These are phyloP conservation scores for Pheosia tremula DNA, from an alignment of 2,888 invertebrate genomes.

Conservation along the genomic window DNA sequence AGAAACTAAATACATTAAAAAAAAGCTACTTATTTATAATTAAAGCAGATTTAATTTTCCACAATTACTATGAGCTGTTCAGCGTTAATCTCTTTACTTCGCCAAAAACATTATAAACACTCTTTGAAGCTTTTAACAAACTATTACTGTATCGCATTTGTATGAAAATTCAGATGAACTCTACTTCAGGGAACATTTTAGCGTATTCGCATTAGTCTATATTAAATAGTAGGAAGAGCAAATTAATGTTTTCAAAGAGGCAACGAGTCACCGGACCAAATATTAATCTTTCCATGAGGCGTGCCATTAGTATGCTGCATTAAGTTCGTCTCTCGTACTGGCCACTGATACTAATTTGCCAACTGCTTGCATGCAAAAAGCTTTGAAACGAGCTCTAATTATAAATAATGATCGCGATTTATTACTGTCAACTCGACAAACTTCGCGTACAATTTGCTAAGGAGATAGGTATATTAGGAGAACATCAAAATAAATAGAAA, in stretches of 20 bases:
- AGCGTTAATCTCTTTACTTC: slow-evolving; percentile 16
- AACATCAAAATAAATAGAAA: not conserved
- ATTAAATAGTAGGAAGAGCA: slow-evolving; percentile 55
- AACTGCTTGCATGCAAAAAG: slow-evolving; percentile 39
- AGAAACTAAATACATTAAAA: too few species aligned
- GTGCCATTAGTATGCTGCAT: slow-evolving; percentile 51
- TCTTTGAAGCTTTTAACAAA: not conserved
- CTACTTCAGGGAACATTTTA: slow-evolving; percentile 35
- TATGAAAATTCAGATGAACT: slow-evolving; percentile 4
- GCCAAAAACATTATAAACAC: not conserved
- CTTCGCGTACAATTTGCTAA: slow-evolving; percentile 16
- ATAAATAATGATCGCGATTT: slow-evolving; percentile 22
- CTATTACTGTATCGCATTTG: slow-evolving; percentile 2
- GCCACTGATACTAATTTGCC: slow-evolving; percentile 43
- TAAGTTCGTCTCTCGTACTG: slow-evolving; percentile 33
- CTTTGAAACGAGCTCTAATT: slow-evolving; percentile 28
- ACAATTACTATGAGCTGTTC: not conserved
- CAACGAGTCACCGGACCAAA: slow-evolving; percentile 53
- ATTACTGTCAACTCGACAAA: slow-evolving; percentile 17
- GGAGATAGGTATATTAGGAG: slow-evolving; percentile 9
- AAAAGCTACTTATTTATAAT: not conserved
- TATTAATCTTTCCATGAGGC: slow-evolving; percentile 71
- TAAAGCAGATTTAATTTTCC: not conserved
- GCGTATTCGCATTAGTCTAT: slow-evolving; percentile 56
- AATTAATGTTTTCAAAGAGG: slow-evolving; percentile 70